Evolutionary conservation across 2,888 invertebrate genomes (phyloP), one percentile per base, ranked within the genome.

Genomic region (Polyploca ridens): DNA sequence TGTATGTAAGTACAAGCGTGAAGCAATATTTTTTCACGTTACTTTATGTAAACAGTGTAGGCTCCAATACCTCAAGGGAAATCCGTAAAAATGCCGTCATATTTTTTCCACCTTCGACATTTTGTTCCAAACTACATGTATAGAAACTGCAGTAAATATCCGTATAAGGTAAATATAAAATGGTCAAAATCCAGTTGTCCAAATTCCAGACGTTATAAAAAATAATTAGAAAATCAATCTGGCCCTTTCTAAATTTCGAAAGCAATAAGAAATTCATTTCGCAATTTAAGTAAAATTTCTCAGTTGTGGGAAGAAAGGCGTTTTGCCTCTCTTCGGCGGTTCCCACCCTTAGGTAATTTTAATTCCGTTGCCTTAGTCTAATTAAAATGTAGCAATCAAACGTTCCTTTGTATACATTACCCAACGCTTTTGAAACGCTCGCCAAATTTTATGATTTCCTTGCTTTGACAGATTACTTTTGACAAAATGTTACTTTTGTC

Each of bases 331-430:
- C 74, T 69, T 70, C 73, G 76, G 71, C 67, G 72, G 77, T 74
- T 70, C 72, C 71, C 71, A 69, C 74, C 74, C 72, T 75, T 77
- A 69, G 73, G 67, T 78, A 78, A 85, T 83, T 83, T 81, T 82
- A 83, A 84, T 82, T 82, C 73, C 71, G 78, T 76, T 79, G 72
- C 78, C 67, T 72, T 72, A 71, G 77, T 71, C 77, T 85, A 85
- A 87, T 87, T 87, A 87, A 86, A 87, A 84, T 79, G 81, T 82
- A 78, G 78, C 81, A 84, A 78, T 77, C 74, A 76, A 77, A 78
- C 71, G 71, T 65, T 70, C 74, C 74, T 75, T 75, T 75, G 73
- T 77, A 70, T 71, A 66, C 59, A 64, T 61, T 61, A 54, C n/a
- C 41, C 61, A 44, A 41, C 41, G 27, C 41, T 27, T 41, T 61